These are phyloP conservation scores for Lithophane semibrunnea DNA, from an alignment of 2,888 invertebrate genomes.

Conservation along the genomic window DNA sequence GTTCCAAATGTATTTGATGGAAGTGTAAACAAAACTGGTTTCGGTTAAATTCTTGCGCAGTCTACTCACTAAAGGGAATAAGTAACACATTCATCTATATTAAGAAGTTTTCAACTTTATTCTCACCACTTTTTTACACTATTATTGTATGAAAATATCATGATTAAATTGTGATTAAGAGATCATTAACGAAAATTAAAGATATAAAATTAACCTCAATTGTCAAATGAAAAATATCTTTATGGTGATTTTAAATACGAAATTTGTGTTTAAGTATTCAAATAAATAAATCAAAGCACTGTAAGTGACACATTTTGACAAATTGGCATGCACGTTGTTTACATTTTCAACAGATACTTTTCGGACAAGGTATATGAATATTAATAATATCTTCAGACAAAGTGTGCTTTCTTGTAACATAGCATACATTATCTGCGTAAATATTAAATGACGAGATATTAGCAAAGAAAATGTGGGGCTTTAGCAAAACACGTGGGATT, in stretches of 20 bases:
- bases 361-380: neutral
- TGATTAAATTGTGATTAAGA: neutral
- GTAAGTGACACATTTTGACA: neutral
- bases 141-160: neutral
- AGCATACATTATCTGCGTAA: conserved; percentile 6
- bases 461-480: neutral
- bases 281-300: neutral
- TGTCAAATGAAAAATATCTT: neutral
- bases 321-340: no score
- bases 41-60: no score
- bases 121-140: no score
- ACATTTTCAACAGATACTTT: neutral
- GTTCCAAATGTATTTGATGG: no score
- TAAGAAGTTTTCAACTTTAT: no score
- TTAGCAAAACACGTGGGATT: neutral
- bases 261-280: neutral
- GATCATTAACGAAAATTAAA: no score
- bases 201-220: neutral
- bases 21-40: no score
- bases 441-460: conserved; percentile 26
- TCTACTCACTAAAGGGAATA: no score
- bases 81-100: no score
- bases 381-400: conserved; percentile 6
- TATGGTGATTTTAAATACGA: neutral
- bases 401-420: conserved; percentile 3